These are phyloP conservation scores for Brachionus calyciflorus DNA, from an alignment of 1,140 invertebrate species.

Conservation along the genomic window DNA sequence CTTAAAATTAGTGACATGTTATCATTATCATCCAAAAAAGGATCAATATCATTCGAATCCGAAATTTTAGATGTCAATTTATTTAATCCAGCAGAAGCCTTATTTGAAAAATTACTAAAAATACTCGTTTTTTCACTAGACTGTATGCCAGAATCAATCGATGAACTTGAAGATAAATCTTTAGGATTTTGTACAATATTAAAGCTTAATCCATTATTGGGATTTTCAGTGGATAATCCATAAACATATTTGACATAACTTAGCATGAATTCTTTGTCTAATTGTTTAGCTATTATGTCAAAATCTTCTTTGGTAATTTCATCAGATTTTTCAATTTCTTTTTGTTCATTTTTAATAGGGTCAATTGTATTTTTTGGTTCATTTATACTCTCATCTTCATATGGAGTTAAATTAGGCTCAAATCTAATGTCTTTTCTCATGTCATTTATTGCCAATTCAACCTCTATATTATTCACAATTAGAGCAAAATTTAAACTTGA, in stretches of 20 bases:
- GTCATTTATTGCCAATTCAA: constrained; percentile 20
- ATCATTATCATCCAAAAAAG: constrained; percentile 16
- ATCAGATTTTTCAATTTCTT: neutral
- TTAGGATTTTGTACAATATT: neutral
- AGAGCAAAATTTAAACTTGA: constrained; percentile 11
- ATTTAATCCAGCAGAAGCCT: neutral
- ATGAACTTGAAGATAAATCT: neutral
- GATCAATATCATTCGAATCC: neutral
- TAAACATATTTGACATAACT: constrained; percentile 19
- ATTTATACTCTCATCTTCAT: neutral
- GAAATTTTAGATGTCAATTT: constrained; percentile 7
- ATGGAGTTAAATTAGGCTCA: neutral
- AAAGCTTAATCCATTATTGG: neutral
- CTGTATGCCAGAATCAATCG: neutral
- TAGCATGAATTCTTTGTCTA: neutral
- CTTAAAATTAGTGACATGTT: constrained; percentile 1
- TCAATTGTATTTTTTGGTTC: neutral
- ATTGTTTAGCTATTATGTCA: neutral
- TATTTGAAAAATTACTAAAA: neutral
- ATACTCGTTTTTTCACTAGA: neutral
- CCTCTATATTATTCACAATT: neutral
- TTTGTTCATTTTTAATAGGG: neutral
- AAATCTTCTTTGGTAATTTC: neutral
- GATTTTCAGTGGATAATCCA: constrained; percentile 1
- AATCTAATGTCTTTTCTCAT: neutral